Evolutionary conservation across 2,113 vertebrate species (phyloP).

Genomic region (Neofelis nebulosa): DNA sequence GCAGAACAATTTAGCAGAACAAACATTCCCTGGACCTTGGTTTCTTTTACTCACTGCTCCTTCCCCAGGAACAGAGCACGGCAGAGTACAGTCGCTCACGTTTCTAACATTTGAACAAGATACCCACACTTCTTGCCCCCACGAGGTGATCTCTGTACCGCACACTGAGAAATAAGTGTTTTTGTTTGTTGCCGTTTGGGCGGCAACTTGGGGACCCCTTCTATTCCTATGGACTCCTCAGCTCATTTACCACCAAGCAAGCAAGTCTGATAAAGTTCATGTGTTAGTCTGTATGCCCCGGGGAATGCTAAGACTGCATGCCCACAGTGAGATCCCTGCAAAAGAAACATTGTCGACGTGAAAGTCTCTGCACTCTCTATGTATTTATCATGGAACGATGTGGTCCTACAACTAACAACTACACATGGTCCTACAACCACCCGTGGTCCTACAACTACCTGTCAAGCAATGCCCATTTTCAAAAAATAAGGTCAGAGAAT

Average conservation of each 20-base stretch:
- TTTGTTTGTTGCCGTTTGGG: not conserved
- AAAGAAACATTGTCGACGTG: not conserved
- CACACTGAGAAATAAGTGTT: not conserved
- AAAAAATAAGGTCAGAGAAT: not conserved
- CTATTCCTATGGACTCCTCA: not conserved
- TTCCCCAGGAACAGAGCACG: not conserved
- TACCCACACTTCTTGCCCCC: not conserved
- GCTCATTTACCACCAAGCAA: not conserved
- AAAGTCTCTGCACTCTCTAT: not conserved
- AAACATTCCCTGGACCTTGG: not conserved
- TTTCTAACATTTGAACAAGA: not conserved
- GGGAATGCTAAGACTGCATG: not conserved
- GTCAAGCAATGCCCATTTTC: constrained; percentile 15
- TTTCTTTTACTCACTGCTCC: not conserved
- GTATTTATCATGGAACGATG: not conserved
- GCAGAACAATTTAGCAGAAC: not conserved
- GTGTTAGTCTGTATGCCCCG: not conserved
- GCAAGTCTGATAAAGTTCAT: not conserved
- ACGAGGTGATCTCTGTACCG: not conserved
- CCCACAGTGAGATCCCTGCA: not conserved
- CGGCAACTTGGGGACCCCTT: not conserved
- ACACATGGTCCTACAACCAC: not conserved
- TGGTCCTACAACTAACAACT: not conserved
- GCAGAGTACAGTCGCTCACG: not conserved
- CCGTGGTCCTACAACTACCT: not conserved